Evolutionary conservation across 2,797 vertebrate genomes (phyloP).

Genomic region (Silurus lanzhouensis): DNA sequence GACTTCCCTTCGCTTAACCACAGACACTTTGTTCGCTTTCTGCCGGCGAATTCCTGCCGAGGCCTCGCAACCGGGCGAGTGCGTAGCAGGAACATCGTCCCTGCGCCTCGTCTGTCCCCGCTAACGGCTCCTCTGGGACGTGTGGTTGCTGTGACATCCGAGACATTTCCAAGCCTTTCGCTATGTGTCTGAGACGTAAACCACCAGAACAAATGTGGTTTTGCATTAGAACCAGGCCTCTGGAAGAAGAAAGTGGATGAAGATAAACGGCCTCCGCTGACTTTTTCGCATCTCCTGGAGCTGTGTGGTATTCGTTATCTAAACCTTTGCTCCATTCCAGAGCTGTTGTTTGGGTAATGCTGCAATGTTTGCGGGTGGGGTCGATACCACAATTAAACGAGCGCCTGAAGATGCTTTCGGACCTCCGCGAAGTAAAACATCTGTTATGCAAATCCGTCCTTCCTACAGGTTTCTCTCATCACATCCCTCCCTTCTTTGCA

Average conservation of each 20-base stretch:
- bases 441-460: slow-evolving; percentile 67
- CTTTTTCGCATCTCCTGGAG: slow-evolving; percentile 28
- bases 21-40: slow-evolving; percentile 68
- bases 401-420: slow-evolving; percentile 63
- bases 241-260: slow-evolving; percentile 30
- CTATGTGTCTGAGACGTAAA: slow-evolving; percentile 60
- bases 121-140: slow-evolving; percentile 53
- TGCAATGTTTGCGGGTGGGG: slow-evolving; percentile 59
- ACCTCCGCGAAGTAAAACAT: slow-evolving; percentile 72
- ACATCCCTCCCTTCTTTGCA: slow-evolving; percentile 28
- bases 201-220: slow-evolving; percentile 65
- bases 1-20: slow-evolving; percentile 46
- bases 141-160: slow-evolving; percentile 51
- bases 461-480: slow-evolving; percentile 53
- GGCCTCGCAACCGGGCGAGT: slow-evolving; percentile 49
- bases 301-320: slow-evolving; percentile 43
- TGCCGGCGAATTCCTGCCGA: slow-evolving; percentile 59
- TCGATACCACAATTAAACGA: slow-evolving; percentile 61
- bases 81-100: slow-evolving; percentile 61
- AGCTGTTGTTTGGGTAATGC: slow-evolving; percentile 60
- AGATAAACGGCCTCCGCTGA: slow-evolving; percentile 8
- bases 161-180: slow-evolving; percentile 54
- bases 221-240: slow-evolving; percentile 54
- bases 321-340: slow-evolving; percentile 46
- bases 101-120: slow-evolving; percentile 62